These are phyloP conservation scores for Drosophila quinaria DNA, from an alignment of 2,888 invertebrate genomes.

Conservation along the genomic window DNA sequence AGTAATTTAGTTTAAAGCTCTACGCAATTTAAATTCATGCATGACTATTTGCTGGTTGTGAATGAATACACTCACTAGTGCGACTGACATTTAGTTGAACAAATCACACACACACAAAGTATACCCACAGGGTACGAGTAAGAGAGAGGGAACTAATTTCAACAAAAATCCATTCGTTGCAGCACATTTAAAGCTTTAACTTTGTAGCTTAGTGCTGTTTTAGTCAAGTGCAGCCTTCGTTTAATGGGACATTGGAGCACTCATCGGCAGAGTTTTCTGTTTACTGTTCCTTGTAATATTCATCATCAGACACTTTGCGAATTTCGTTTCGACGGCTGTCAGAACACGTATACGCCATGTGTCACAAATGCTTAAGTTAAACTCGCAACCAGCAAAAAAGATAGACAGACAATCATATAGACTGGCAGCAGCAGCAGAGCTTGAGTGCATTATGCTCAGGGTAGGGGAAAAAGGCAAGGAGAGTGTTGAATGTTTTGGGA, in stretches of 20 bases:
- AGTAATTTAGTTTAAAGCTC: constrained; percentile 69
- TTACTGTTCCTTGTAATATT: constrained; percentile 29
- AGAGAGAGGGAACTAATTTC: constrained; percentile 55
- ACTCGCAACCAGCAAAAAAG: constrained; percentile 19
- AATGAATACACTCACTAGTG: constrained; percentile 22
- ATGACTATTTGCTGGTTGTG: constrained; percentile 26
- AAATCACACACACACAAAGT: constrained; percentile 27
- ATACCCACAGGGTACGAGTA: constrained; percentile 41
- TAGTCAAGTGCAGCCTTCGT: constrained; percentile 11
- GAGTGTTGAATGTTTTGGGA: not conserved
- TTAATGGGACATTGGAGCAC: constrained; percentile 24
- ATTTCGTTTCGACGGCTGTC: constrained; percentile 67
- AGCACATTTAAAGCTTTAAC: constrained; percentile 57
- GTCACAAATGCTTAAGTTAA: constrained; percentile 65
- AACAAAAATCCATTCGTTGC: constrained; percentile 58
- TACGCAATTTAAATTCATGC: constrained; percentile 66
- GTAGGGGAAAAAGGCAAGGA: not conserved
- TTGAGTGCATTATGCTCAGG: constrained; percentile 24
- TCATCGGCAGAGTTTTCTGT: not conserved
- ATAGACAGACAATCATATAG: not conserved
- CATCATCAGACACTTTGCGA: constrained; percentile 21
- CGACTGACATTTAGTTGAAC: constrained; percentile 64
- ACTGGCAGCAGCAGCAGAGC: not conserved
- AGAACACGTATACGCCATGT: constrained; percentile 66
- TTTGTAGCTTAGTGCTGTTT: constrained; percentile 20